Conservation (phyloP, 2,797 vertebrate species). For the Perodicticus potto region DNA sequence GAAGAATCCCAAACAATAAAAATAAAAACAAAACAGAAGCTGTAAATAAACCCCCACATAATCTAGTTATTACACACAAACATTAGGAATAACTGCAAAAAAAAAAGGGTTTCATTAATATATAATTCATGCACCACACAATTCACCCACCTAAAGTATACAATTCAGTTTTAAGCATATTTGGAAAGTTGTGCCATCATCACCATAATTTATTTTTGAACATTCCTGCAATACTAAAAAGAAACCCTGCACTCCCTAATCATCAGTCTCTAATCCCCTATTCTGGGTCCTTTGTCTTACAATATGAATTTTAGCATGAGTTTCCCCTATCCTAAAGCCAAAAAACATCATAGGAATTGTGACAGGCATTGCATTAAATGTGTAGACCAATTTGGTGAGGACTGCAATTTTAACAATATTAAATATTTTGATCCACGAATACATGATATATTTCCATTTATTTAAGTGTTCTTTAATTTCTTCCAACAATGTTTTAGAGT, state of each 20-base stretch:
- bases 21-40: no score
- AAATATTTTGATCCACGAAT: background rate
- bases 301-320: background rate
- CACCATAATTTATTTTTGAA: background rate
- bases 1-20: no score
- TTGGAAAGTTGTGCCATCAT: background rate
- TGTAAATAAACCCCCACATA: no score
- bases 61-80: no score
- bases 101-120: background rate
- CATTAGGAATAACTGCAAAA: no score
- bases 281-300: background rate
- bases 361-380: background rate
- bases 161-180: background rate
- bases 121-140: background rate
- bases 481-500: background rate
- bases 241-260: background rate
- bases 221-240: background rate
- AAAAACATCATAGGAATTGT: background rate
- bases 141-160: background rate
- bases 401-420: background rate
- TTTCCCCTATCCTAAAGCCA: background rate
- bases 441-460: background rate
- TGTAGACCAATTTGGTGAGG: background rate
- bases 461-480: background rate
- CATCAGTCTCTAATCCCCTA: background rate